Conservation (phyloP, 2,113 vertebrate genomes). For the Hydrolagus affinis region DNA sequence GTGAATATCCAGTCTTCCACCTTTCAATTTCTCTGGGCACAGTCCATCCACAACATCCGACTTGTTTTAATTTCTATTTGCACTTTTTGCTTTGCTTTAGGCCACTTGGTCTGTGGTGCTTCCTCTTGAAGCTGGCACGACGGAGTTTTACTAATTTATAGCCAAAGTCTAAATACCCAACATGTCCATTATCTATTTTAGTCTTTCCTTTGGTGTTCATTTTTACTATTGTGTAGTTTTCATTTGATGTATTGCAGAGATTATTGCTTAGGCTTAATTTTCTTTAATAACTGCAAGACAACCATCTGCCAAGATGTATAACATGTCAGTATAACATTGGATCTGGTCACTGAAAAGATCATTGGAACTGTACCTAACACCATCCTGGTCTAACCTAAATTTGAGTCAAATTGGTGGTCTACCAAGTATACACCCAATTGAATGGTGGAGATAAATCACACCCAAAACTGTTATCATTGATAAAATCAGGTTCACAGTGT, state of each 20-base stretch:
- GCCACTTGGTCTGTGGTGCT: not conserved
- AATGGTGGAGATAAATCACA: not conserved
- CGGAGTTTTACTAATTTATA: too few relatives aligned
- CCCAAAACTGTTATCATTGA: too few relatives aligned
- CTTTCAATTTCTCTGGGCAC: not conserved
- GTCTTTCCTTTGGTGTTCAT: not conserved
- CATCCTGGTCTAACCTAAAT: not conserved
- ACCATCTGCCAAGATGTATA: too few relatives aligned
- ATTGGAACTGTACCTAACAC: slow-evolving; percentile 5
- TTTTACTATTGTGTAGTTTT: not conserved
- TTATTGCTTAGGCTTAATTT: not conserved
- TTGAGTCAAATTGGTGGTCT: too few relatives aligned
- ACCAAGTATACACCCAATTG: too few relatives aligned
- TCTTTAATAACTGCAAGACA: not conserved
- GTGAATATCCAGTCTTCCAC: not conserved
- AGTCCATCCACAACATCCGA: not conserved
- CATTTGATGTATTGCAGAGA: not conserved
- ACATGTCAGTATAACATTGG: too few relatives aligned
- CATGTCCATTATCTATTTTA: not conserved
- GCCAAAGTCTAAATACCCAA: too few relatives aligned
- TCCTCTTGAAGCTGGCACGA: not conserved
- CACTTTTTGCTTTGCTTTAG: not conserved
- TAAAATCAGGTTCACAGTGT: too few relatives aligned
- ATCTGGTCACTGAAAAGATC: slow-evolving; percentile 18
- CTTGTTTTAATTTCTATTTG: not conserved